These are phyloP conservation scores for Amblyornis subalaris DNA, from an alignment of 2,113 vertebrate genomes.

Conservation along the genomic window DNA sequence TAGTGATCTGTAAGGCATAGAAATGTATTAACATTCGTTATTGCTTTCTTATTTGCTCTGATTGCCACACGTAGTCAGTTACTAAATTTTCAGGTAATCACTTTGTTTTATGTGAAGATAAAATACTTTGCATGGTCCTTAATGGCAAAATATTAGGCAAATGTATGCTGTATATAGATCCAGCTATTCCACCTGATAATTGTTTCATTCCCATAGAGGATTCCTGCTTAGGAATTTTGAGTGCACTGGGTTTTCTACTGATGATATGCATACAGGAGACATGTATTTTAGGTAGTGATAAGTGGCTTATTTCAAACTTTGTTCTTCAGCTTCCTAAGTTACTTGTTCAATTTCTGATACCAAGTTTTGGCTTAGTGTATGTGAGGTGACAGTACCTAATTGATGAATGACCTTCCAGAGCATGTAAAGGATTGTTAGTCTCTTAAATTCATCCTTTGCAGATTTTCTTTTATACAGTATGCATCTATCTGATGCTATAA, in stretches of 20 bases:
- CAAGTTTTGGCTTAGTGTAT: constrained; percentile 28
- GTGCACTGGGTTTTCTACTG: constrained; percentile 6
- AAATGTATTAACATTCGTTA: neutral
- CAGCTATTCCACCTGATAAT: neutral
- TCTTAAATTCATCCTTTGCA: constrained; percentile 25
- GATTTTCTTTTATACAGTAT: constrained; percentile 1
- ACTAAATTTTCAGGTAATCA: neutral
- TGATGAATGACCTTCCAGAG: constrained; percentile 37
- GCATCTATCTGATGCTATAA: neutral
- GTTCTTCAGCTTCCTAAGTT: constrained; percentile 24
- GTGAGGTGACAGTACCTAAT: neutral
- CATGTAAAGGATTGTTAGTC: constrained; percentile 14
- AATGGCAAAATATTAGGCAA: neutral
- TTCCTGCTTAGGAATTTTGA: neutral
- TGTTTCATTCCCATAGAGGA: neutral
- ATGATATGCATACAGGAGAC: neutral
- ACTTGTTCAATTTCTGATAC: constrained; percentile 26
- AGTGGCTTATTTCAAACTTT: constrained; percentile 47
- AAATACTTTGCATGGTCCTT: neutral
- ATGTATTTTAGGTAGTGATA: neutral
- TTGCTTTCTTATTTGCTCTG: neutral
- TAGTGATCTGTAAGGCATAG: neutral
- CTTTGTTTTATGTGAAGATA: neutral
- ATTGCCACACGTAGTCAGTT: neutral
- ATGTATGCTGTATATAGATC: neutral